Evolutionary conservation across 2,797 vertebrate genomes (phyloP).

Genomic region (Amphiprion clarkii): DNA sequence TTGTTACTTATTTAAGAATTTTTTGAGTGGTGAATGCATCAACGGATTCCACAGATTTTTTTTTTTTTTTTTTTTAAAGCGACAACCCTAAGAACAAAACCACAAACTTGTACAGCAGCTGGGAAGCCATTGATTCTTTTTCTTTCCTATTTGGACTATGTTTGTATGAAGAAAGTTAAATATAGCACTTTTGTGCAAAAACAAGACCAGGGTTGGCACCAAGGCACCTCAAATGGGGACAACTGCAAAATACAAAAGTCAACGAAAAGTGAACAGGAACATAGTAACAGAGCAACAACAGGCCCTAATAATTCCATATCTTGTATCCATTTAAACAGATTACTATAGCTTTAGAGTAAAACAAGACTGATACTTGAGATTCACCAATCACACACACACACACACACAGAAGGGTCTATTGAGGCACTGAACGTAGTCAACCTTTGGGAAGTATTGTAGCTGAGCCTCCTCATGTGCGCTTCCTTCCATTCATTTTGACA

Average conservation of each 20-base stretch:
- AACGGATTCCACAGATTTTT: not conserved
- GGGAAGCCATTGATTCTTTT: not conserved
- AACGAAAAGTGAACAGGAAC: too few species aligned
- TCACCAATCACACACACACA: not conserved
- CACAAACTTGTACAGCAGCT: not conserved
- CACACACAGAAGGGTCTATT: not conserved
- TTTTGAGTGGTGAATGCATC: not conserved
- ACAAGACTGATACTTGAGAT: not conserved
- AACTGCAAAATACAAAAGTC: not conserved
- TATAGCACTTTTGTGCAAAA: too few species aligned
- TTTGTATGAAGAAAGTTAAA: too few species aligned
- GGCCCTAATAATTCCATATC: not conserved
- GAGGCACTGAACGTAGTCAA: not conserved
- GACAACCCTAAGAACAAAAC: slow-evolving; percentile 4
- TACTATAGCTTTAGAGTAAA: not conserved
- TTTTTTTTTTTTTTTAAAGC: too few species aligned
- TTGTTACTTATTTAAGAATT: slow-evolving; percentile 18
- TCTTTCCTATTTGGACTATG: not conserved
- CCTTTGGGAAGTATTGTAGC: not conserved
- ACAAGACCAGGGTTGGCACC: too few species aligned
- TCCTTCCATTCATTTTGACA: not conserved
- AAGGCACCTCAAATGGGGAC: too few species aligned
- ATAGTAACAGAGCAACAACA: too few species aligned
- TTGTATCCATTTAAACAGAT: not conserved
- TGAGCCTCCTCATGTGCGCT: not conserved